Evolutionary conservation across 2,797 vertebrate species (phyloP).

Genomic region (Spheniscus humboldti): DNA sequence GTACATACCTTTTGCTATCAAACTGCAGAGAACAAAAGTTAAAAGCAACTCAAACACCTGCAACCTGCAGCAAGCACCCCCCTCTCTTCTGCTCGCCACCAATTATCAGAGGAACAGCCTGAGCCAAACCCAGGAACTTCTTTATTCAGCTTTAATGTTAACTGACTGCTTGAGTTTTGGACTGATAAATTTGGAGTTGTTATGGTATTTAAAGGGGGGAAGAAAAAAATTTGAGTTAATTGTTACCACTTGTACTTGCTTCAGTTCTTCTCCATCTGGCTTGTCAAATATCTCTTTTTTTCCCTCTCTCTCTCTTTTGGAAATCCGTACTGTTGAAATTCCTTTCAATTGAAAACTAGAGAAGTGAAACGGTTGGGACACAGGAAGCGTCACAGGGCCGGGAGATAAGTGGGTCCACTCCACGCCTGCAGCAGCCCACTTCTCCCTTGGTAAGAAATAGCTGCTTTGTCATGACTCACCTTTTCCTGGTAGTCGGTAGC

Average conservation of each 20-base stretch:
- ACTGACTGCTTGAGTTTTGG: conserved; percentile 33
- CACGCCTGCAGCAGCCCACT: background rate
- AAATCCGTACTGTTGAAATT: conserved; percentile 14
- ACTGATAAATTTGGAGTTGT: conserved; percentile 41
- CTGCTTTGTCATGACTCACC: background rate
- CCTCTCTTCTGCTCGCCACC: background rate
- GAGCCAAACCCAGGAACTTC: conserved; percentile 42
- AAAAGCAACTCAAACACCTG: background rate
- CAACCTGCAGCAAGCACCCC: background rate
- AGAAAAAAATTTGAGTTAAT: conserved; percentile 70
- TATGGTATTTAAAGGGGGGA: conserved; percentile 31
- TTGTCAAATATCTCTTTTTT: conserved; percentile 7
- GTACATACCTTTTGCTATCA: background rate
- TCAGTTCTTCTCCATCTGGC: conserved; percentile 76
- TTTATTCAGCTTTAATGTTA: conserved; percentile 62
- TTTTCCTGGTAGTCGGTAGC: conserved; percentile 2
- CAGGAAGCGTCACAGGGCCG: background rate
- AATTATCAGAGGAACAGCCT: background rate
- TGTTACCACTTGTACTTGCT: conserved; percentile 82
- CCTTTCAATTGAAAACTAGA: background rate
- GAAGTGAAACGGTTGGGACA: conserved; percentile 11
- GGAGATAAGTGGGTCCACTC: background rate
- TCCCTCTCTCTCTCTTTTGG: background rate
- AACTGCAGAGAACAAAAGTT: background rate
- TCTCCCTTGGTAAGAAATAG: conserved; percentile 12